A percentile compares a stretch with the other conserved stretches of the same genome.
These are phyloP conservation scores for Ptychadena robeensis DNA, from an alignment of 2,797 vertebrate species.

Conservation along the genomic window DNA sequence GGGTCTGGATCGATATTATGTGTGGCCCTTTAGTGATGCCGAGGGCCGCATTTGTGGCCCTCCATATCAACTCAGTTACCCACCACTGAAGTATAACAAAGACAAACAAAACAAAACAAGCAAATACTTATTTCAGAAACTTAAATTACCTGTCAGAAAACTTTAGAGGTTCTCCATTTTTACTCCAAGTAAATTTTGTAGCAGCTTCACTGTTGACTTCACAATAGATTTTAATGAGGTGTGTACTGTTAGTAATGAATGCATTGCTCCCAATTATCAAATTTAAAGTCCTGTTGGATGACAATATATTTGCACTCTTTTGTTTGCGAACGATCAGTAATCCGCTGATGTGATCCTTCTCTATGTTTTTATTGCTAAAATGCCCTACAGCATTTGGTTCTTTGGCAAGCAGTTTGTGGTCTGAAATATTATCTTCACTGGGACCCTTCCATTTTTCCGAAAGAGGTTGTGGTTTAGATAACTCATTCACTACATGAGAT, in stretches of 20 bases:
- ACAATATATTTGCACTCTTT: constrained; percentile 70
- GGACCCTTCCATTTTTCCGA: constrained; percentile 66
- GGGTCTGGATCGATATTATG: too few relatives aligned
- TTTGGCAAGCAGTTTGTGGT: constrained; percentile 65
- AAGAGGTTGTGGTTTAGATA: constrained; percentile 67
- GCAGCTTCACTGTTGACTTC: constrained; percentile 67
- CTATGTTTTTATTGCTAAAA: constrained; percentile 59
- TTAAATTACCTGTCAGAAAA: constrained; percentile 80
- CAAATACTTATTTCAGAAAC: constrained; percentile 1
- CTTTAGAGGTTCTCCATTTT: constrained; percentile 79
- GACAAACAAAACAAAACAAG: not conserved
- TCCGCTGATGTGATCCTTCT: constrained; percentile 64
- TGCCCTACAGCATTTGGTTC: constrained; percentile 71
- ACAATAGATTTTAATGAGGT: constrained; percentile 79
- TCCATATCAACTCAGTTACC: too few relatives aligned
- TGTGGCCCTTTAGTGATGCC: too few relatives aligned
- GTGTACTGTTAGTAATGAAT: constrained; percentile 80
- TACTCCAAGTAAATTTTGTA: constrained; percentile 82
- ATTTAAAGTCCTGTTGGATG: constrained; percentile 79
- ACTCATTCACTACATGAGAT: constrained; percentile 78
- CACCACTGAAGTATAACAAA: not conserved
- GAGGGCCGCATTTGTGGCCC: too few relatives aligned
- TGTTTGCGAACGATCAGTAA: constrained; percentile 75
- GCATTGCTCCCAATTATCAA: constrained; percentile 76
- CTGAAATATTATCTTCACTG: constrained; percentile 64